Conservation (phyloP, 2,113 vertebrate species). For the Sphaerodactylus townsendi region DNA sequence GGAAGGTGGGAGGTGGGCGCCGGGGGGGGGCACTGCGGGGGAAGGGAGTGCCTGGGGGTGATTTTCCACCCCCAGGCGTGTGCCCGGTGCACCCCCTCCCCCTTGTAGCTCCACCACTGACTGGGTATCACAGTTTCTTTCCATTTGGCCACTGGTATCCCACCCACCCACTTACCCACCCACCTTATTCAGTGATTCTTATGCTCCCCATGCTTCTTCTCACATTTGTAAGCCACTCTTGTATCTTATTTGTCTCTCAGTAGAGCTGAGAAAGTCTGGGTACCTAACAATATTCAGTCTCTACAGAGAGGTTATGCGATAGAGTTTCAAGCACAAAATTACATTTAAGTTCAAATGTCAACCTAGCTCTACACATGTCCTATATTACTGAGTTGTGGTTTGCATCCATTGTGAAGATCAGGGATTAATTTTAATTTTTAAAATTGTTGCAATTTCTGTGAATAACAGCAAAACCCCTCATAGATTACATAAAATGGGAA, state of each 20-base stretch:
- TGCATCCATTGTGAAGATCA: constrained; percentile 14
- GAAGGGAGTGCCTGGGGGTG: too few species aligned
- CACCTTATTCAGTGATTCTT: neutral
- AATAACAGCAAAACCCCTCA: constrained; percentile 38
- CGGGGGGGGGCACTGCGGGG: too few species aligned
- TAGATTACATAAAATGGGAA: constrained; percentile 48
- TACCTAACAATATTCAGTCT: constrained; percentile 34
- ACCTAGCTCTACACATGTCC: constrained; percentile 20
- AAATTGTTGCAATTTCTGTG: constrained; percentile 48
- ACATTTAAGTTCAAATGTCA: constrained; percentile 42
- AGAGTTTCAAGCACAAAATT: constrained; percentile 62
- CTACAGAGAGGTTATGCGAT: constrained; percentile 46
- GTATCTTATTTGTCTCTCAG: constrained; percentile 37
- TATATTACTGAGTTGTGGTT: constrained; percentile 38
- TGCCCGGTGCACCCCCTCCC: too few species aligned
- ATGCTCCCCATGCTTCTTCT: neutral
- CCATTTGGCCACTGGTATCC: neutral
- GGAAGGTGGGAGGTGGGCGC: too few species aligned
- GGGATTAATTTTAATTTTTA: constrained; percentile 53
- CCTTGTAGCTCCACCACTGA: too few species aligned
- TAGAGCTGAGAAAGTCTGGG: constrained; percentile 30
- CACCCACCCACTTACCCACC: neutral
- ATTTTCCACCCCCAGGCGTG: too few species aligned
- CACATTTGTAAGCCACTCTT: neutral
- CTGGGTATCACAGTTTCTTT: too few species aligned